phyloP scores from a whole-genome alignment of 2,888 invertebrate genomes.

The Alloplasta piceator region DNA sequence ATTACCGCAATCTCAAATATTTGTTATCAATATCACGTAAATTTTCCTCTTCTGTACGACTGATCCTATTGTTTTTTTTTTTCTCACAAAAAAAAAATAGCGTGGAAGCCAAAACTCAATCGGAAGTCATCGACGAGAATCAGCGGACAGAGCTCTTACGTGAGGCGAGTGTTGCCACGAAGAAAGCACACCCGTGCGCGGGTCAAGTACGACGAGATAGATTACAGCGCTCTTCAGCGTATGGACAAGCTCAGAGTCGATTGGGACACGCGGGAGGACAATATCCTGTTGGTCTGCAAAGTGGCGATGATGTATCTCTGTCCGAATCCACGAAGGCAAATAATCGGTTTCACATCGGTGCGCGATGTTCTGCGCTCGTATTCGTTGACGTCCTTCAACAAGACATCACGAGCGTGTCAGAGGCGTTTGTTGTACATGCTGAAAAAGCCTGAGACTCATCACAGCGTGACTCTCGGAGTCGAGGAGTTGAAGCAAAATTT shows the following conservation, averaged over 20 bases:
- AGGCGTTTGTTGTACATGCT: constrained; percentile 87
- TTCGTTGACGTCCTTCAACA: constrained; percentile 85
- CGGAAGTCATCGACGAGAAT: constrained; percentile 40
- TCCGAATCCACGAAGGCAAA: constrained; percentile 82
- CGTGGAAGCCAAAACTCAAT: constrained; percentile 49
- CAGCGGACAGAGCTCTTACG: constrained; percentile 73
- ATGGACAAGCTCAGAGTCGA: constrained; percentile 86
- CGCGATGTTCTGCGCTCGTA: constrained; percentile 86
- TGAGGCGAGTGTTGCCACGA: constrained; percentile 77
- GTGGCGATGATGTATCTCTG: constrained; percentile 86
- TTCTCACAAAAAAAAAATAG: constrained; percentile 1
- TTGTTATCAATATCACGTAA: too few relatives aligned
- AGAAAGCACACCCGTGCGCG: constrained; percentile 68
- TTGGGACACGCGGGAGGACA: constrained; percentile 89
- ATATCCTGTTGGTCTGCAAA: constrained; percentile 87
- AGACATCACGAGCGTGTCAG: constrained; percentile 88
- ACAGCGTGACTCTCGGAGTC: constrained; percentile 86
- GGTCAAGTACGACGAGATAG: constrained; percentile 86
- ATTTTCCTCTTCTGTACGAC: too few relatives aligned
- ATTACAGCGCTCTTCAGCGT: constrained; percentile 86
- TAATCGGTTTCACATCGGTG: constrained; percentile 83
- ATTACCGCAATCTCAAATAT: too few relatives aligned
- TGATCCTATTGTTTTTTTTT: neutral
- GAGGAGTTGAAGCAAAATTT: constrained; percentile 86
- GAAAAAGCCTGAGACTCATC: constrained; percentile 85